Evolutionary conservation across 2,888 invertebrate genomes (phyloP).

Genomic region (Oligia fasciuncula): DNA sequence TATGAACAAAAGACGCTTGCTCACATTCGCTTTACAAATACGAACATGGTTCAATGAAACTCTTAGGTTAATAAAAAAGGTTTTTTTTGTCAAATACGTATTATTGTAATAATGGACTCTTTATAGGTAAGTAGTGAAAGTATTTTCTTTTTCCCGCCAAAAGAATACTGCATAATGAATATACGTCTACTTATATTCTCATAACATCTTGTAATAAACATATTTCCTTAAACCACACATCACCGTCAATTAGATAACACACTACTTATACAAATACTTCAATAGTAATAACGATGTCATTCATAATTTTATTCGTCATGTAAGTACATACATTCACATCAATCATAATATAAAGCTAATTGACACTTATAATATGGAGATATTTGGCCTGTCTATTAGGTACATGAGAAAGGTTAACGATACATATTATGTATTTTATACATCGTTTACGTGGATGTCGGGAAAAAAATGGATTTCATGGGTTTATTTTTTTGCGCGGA

Average conservation of each 20-base stretch:
- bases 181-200: not conserved
- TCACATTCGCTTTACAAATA: too few relatives aligned
- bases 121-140: constrained; percentile 2
- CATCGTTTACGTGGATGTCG: not conserved
- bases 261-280: constrained; percentile 9
- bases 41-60: too few relatives aligned
- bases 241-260: constrained; percentile 33
- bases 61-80: too few relatives aligned
- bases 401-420: not conserved
- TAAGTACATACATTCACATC: constrained; percentile 14
- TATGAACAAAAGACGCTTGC: too few relatives aligned
- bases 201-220: not conserved
- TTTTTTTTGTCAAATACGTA: not conserved
- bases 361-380: not conserved
- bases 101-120: not conserved
- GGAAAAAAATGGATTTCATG: not conserved
- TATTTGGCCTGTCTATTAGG: not conserved
- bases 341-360: not conserved
- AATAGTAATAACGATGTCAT: constrained; percentile 20
- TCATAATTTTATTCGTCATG: constrained; percentile 8
- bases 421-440: too few relatives aligned
- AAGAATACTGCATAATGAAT: constrained; percentile 9
- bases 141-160: not conserved
- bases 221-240: constrained; percentile 27
- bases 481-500: not conserved